phyloP scores from a whole-genome alignment of 2,797 vertebrate genomes.

The Etheostoma nigrum region DNA sequence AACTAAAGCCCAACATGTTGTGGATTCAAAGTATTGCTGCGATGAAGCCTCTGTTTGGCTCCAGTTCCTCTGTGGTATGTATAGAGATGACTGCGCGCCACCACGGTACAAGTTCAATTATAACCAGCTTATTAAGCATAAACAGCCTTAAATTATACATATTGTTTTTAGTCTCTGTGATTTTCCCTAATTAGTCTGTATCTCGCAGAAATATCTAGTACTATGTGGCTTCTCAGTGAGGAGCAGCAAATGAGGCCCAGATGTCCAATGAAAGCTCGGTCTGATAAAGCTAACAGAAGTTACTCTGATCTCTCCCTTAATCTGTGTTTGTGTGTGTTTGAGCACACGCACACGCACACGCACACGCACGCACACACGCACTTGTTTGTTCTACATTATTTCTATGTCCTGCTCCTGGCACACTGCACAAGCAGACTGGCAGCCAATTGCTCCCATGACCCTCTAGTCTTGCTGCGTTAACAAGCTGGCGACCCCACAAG shows the following conservation, averaged over 20 bases:
- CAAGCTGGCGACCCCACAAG: slow-evolving; percentile 84
- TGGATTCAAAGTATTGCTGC: slow-evolving; percentile 22
- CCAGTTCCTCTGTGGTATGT: slow-evolving; percentile 37
- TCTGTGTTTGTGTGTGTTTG: slow-evolving; percentile 52
- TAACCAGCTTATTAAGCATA: slow-evolving; percentile 62
- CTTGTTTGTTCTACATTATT: slow-evolving; percentile 80
- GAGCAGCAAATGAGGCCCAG: slow-evolving; percentile 77
- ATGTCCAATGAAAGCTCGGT: slow-evolving; percentile 80
- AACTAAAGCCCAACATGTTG: slow-evolving; percentile 13
- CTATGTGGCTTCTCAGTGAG: slow-evolving; percentile 63
- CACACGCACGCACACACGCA: slow-evolving; percentile 34
- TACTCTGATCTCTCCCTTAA: slow-evolving; percentile 80
- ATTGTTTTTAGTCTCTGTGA: slow-evolving; percentile 71
- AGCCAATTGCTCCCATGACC: slow-evolving; percentile 86
- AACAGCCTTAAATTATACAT: slow-evolving; percentile 76
- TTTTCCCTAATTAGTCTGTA: slow-evolving; percentile 73
- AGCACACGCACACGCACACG: background rate
- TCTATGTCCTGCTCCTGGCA: slow-evolving; percentile 83
- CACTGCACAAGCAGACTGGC: slow-evolving; percentile 78
- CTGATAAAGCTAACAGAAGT: slow-evolving; percentile 83
- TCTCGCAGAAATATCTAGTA: slow-evolving; percentile 67
- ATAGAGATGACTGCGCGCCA: slow-evolving; percentile 32
- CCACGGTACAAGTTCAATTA: slow-evolving; percentile 52
- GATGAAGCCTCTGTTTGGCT: slow-evolving; percentile 31
- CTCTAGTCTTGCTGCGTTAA: slow-evolving; percentile 83